Evolutionary conservation across 2,888 invertebrate genomes (phyloP).

Genomic region (Trisateles emortualis): DNA sequence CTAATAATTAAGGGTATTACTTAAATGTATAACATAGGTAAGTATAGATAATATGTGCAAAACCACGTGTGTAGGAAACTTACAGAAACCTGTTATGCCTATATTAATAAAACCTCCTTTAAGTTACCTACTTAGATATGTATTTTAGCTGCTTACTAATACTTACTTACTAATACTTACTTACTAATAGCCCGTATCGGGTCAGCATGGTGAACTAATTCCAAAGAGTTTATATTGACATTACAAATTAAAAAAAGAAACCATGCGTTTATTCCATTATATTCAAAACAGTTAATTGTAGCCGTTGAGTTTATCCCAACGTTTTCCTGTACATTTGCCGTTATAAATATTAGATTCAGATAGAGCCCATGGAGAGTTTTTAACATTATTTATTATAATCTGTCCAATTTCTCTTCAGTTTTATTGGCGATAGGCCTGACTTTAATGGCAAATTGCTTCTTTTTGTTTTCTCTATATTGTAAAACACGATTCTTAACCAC

Average conservation of each 20-base stretch:
- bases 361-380: neutral
- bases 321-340: conserved; percentile 2
- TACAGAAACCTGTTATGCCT: no score
- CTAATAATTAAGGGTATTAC: no score
- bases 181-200: no score
- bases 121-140: no score
- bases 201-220: no score
- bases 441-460: neutral
- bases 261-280: neutral
- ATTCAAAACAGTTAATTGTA: neutral
- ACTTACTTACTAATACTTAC: no score
- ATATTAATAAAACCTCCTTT: no score
- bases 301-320: neutral
- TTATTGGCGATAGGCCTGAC: neutral
- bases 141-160: no score
- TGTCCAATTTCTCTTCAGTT: neutral
- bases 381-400: neutral
- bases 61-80: no score
- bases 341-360: conserved; percentile 4
- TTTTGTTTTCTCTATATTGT: neutral
- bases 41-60: no score
- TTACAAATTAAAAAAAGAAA: neutral
- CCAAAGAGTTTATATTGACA: no score
- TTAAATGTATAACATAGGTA: no score
- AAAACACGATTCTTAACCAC: neutral